Conservation (phyloP, 2,113 vertebrate genomes). For the Otus sunia region DNA sequence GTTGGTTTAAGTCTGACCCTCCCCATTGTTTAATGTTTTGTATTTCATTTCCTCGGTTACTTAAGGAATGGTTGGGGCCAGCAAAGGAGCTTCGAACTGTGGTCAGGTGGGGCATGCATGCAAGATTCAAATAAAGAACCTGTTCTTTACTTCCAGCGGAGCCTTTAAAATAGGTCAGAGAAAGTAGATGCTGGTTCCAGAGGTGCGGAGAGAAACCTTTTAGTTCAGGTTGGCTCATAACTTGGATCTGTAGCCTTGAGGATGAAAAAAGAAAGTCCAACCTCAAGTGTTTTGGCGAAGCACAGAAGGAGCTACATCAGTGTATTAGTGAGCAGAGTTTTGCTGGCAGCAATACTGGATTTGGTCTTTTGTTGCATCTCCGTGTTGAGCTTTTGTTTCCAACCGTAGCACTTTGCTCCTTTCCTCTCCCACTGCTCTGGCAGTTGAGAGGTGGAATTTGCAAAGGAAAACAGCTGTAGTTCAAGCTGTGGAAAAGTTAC, state of each 20-base stretch:
- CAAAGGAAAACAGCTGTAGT: conserved; percentile 34
- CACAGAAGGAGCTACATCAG: not conserved
- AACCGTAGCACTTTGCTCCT: not conserved
- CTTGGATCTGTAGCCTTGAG: not conserved
- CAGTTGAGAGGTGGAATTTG: not conserved
- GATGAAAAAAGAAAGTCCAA: not conserved
- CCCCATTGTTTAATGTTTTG: conserved; percentile 13
- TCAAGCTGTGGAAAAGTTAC: not conserved
- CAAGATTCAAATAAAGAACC: not conserved
- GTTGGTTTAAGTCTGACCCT: conserved; percentile 39
- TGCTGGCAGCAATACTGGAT: not conserved
- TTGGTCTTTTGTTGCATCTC: not conserved
- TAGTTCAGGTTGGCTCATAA: not conserved
- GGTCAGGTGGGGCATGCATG: not conserved
- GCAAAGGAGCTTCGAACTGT: not conserved
- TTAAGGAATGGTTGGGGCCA: not conserved
- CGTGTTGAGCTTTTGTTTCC: not conserved
- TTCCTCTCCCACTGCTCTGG: not conserved
- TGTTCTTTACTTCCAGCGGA: not conserved
- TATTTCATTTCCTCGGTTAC: conserved; percentile 52
- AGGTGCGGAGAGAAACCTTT: not conserved
- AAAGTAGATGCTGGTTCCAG: not conserved
- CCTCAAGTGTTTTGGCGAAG: not conserved
- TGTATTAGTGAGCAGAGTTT: not conserved
- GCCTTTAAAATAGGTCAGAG: not conserved